phyloP scores from a whole-genome alignment of 2,113 vertebrate species.

The Mohoua ochrocephala region DNA sequence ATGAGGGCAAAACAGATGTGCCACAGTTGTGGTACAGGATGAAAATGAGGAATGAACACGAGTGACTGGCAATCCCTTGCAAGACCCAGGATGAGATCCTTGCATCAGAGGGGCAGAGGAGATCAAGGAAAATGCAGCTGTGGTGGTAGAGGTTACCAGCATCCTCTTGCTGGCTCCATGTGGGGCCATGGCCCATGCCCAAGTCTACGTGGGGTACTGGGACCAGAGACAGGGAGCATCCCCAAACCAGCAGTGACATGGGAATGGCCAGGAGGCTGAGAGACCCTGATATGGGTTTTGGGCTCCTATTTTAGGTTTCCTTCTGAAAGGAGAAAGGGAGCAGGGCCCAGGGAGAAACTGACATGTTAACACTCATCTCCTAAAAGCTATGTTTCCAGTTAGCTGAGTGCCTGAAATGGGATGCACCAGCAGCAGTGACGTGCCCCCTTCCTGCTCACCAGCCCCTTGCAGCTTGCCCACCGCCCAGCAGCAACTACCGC shows the following conservation, averaged over 20 bases:
- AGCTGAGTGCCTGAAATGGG: neutral
- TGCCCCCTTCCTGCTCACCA: neutral
- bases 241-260: neutral
- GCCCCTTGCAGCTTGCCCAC: fast-evolving
- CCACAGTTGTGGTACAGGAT: neutral
- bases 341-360: neutral
- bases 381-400: neutral
- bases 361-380: neutral
- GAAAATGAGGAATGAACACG: neutral
- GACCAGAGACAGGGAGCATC: neutral
- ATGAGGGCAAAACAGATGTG: neutral
- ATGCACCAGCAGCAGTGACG: neutral
- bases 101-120: neutral
- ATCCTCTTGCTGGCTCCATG: neutral
- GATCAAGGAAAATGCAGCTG: neutral
- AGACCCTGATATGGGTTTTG: neutral
- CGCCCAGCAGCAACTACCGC: neutral
- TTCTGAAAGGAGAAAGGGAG: neutral
- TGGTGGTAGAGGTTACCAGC: neutral
- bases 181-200: neutral
- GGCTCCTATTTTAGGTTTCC: neutral
- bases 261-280: neutral
- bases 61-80: neutral
- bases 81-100: neutral
- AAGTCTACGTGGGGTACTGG: neutral